Conservation (phyloP, 2,797 vertebrate genomes). For the Otolemur crassicaudatus region DNA sequence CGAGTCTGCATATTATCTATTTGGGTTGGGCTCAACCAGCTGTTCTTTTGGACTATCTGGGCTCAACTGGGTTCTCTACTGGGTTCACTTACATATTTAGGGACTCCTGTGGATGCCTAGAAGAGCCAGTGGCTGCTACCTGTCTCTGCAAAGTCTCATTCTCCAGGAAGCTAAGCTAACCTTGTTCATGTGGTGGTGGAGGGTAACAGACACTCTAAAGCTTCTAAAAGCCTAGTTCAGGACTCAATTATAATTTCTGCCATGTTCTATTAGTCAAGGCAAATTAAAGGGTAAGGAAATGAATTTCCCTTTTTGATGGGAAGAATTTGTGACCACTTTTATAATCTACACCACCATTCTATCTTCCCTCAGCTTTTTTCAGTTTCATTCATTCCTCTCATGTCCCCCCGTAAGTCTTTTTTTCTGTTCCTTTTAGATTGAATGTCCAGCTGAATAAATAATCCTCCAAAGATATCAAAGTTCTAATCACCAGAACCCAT, state of each 20-base stretch:
- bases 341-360: neutral
- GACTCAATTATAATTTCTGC: neutral
- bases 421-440: neutral
- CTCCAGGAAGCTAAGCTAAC: neutral
- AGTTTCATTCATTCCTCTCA: neutral
- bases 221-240: neutral
- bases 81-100: neutral
- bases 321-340: neutral
- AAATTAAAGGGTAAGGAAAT: slow-evolving; percentile 42
- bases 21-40: neutral
- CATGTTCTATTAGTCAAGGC: neutral
- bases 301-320: neutral
- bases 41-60: neutral
- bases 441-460: neutral
- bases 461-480: neutral
- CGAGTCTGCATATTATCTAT: neutral
- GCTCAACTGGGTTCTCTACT: neutral
- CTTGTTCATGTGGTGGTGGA: neutral
- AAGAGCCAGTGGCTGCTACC: neutral
- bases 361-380: neutral
- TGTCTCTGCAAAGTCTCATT: neutral
- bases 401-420: neutral
- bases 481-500: neutral
- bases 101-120: neutral
- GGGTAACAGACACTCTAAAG: neutral